phyloP scores from a whole-genome alignment of 2,797 vertebrate species.

The Malurus splendens region DNA sequence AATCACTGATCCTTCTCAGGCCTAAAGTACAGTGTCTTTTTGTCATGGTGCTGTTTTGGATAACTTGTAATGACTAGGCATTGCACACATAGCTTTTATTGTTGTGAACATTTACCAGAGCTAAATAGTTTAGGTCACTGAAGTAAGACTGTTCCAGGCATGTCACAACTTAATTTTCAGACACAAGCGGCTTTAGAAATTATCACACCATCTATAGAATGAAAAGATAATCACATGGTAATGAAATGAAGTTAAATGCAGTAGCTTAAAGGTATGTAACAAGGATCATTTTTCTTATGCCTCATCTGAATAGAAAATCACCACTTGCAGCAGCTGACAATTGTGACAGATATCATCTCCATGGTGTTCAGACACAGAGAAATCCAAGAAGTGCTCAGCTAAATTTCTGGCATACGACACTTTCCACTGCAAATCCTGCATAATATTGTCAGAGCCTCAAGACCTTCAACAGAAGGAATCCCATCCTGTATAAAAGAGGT shows the following conservation, averaged over 20 bases:
- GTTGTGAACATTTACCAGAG: not conserved
- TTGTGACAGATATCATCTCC: not conserved
- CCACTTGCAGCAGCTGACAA: not conserved
- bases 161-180: slow-evolving; percentile 13
- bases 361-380: not conserved
- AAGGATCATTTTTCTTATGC: slow-evolving; percentile 18
- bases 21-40: not conserved
- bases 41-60: not conserved
- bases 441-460: not conserved
- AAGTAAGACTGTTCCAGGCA: not conserved
- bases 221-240: slow-evolving; percentile 43
- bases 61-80: not conserved
- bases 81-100: not conserved
- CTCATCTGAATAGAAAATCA: slow-evolving; percentile 38
- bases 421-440: not conserved
- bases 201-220: not conserved
- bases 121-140: not conserved
- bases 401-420: not conserved
- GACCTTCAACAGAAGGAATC: not conserved
- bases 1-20: not conserved
- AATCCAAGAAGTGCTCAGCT: not conserved
- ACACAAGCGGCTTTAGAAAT: slow-evolving; percentile 5
- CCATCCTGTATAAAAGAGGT: not conserved
- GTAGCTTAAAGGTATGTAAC: slow-evolving; percentile 11
- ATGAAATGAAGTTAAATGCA: slow-evolving; percentile 36